phyloP scores from a whole-genome alignment of 2,797 vertebrate species.

The Triplophysa yarkandensis region DNA sequence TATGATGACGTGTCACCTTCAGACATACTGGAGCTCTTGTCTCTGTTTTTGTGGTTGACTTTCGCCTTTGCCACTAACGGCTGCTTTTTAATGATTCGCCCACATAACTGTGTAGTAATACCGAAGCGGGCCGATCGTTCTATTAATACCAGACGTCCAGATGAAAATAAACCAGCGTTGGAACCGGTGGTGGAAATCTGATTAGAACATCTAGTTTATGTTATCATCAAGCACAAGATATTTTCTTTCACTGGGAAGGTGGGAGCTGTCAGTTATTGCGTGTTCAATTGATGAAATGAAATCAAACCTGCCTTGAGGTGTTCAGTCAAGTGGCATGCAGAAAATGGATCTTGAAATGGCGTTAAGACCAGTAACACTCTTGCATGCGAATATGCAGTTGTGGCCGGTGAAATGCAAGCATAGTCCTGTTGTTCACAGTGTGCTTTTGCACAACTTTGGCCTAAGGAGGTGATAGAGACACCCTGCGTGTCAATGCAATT shows the following conservation, averaged over 20 bases:
- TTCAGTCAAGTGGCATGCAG: not conserved
- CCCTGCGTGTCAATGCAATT: not conserved
- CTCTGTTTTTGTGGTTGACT: constrained; percentile 15
- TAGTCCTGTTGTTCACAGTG: not conserved
- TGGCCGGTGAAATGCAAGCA: not conserved
- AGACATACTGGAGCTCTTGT: not conserved
- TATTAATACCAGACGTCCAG: not conserved
- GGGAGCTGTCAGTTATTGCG: not conserved
- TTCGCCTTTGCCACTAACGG: not conserved
- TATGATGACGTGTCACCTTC: not conserved
- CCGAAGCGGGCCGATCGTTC: not conserved
- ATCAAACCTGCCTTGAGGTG: not conserved
- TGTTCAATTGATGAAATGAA: not conserved
- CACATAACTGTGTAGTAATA: not conserved
- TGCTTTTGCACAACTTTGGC: not conserved
- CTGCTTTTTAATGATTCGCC: not conserved
- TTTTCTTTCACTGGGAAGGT: not conserved
- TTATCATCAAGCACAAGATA: not conserved
- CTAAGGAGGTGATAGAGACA: not conserved
- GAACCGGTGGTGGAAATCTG: not conserved
- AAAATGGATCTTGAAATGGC: not conserved
- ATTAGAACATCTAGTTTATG: constrained; percentile 6
- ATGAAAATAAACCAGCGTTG: not conserved
- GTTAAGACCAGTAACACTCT: not conserved
- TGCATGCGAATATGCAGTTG: not conserved